phyloP scores from a whole-genome alignment of 2,888 invertebrate species.

The Limnephilus auricula region DNA sequence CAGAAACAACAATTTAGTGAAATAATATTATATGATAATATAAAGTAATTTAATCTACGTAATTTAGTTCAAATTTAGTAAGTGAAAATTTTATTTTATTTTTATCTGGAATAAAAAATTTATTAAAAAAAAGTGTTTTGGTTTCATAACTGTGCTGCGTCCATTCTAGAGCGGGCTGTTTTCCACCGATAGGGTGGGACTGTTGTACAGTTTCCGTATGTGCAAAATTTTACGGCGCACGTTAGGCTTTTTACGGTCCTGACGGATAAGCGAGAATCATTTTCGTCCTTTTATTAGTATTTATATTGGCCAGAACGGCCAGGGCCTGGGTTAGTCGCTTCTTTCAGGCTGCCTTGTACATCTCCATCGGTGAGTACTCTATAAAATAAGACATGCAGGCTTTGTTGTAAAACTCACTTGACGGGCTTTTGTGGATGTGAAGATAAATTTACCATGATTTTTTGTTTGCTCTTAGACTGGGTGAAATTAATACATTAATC shows the following conservation, averaged over 20 bases:
- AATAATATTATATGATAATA: no score
- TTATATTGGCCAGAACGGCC: constrained; percentile 20
- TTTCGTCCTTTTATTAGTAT: constrained; percentile 50
- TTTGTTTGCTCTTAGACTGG: background rate
- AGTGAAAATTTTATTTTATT: no score
- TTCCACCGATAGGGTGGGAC: background rate
- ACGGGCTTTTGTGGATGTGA: background rate
- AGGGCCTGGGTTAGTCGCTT: background rate
- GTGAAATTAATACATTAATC: background rate
- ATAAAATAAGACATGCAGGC: background rate
- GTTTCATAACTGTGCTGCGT: background rate
- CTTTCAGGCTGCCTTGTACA: constrained; percentile 3
- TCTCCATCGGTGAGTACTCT: background rate
- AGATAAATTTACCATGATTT: background rate
- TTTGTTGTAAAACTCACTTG: background rate
- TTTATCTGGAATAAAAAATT: no score
- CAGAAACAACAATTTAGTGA: no score
- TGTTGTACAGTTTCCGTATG: background rate
- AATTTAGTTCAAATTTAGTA: no score
- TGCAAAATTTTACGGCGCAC: constrained; percentile 17
- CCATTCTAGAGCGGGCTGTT: background rate
- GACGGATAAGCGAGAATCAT: constrained; percentile 49
- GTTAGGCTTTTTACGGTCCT: constrained; percentile 4
- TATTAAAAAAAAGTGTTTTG: no score
- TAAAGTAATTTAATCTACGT: no score